Evolutionary conservation across 2,797 vertebrate species (phyloP).

Genomic region (Tapera naevia): DNA sequence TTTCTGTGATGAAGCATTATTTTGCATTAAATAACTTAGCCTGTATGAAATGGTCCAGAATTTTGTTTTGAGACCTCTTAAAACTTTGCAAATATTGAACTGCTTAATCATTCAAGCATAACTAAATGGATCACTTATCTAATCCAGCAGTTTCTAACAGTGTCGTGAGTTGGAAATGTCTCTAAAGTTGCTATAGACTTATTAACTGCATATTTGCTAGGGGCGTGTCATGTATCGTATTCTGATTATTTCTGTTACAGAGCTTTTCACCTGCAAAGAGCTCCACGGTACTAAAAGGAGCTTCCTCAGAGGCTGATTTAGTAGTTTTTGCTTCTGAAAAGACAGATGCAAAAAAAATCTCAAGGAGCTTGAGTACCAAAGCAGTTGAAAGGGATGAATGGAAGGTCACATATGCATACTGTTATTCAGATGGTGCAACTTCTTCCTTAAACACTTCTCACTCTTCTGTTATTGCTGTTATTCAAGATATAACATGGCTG

Average conservation of each 20-base stretch:
- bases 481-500: neutral
- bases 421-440: neutral
- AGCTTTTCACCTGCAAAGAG: neutral
- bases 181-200: neutral
- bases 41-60: neutral
- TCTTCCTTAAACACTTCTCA: neutral
- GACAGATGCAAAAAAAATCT: accelerated
- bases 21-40: neutral
- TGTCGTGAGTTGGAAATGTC: neutral
- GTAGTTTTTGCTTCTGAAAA: neutral
- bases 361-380: neutral
- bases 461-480: neutral
- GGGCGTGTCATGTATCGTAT: neutral
- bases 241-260: neutral
- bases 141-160: neutral
- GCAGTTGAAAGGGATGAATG: neutral
- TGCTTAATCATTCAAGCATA: neutral
- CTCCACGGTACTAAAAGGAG: neutral
- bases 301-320: neutral
- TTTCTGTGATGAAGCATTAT: neutral
- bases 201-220: neutral
- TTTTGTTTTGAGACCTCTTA: neutral
- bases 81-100: neutral
- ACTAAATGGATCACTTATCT: neutral
- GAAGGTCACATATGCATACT: neutral